Base-by-base conservation (phyloP, 2,113 vertebrate genomes). In the Channa maculata region DNA sequence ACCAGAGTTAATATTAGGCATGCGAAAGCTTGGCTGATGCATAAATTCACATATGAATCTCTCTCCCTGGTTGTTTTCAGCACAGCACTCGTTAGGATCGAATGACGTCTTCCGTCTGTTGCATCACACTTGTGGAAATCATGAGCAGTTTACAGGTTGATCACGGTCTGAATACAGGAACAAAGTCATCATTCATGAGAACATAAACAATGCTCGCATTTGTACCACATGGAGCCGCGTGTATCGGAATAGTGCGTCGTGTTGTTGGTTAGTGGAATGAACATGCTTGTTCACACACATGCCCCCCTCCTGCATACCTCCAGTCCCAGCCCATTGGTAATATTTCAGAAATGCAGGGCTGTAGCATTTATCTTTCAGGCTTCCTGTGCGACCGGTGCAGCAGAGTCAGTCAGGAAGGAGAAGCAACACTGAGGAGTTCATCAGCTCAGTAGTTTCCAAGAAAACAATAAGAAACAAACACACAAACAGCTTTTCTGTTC, bases 381-480 rank as follows among this genome's bases (percentile, higher is more conserved):
- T 64, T 71, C 78, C 68, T 52, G 54, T 68, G 49, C n/a, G 65
- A 83, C 76, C 74, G 82, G 60, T 66, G 77, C 80, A 72, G 88
- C 37, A 11, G 71, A 75, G 82, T 85, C 80, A 77, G 59, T 66
- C 73, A 49, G 71, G 76, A 33, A 55, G 50, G 65, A 79, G 37
- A 1, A 65, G 68, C 59, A 73, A 82, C 72, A 66, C 75, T 62
- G 62, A 72, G 71, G 82, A 78, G 81, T 82, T 67, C 68, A 80
- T 90, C 80, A 85, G 83, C 88, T 93, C 92, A 93, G 93, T 93
- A 94, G 94, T 94, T 79, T 83, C 83, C 51, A 78, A 52, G 46
- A 76, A 64, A 75, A 77, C 54, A 80, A 43, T 59, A 24, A 24
- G 24, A 24, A 24, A 24, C 24, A 24, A 24, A 24, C 24, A 24